phyloP scores from a whole-genome alignment of 2,797 vertebrate genomes.

The Pseudocheirus occidentalis region DNA sequence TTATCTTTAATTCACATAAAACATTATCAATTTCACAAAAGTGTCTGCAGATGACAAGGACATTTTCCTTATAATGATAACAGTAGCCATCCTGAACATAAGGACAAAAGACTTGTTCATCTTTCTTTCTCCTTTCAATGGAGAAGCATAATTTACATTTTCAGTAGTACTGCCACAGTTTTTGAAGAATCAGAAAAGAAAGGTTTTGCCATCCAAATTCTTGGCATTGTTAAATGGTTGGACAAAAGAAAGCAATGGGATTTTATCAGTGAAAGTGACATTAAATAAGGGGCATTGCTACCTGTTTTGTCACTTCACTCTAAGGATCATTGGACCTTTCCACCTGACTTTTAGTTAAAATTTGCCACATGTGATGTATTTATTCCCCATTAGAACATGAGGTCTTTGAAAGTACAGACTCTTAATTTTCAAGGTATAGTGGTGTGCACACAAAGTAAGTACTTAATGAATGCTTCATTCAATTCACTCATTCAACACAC shows the following conservation, averaged over 20 bases:
- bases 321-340: not conserved
- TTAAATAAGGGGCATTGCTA: not conserved
- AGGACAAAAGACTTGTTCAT: not conserved
- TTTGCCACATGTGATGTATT: not conserved
- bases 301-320: not conserved
- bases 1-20: not conserved
- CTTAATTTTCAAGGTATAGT: not conserved
- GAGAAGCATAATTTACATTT: not conserved
- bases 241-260: not conserved
- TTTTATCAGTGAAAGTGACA: not conserved
- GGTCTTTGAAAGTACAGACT: not conserved
- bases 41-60: not conserved
- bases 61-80: not conserved
- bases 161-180: not conserved
- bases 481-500: not conserved
- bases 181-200: not conserved
- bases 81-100: not conserved
- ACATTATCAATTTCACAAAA: not conserved
- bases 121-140: not conserved
- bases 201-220: not conserved
- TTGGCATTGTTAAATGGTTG: not conserved
- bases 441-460: not conserved
- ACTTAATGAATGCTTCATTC: not conserved
- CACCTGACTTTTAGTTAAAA: not conserved
- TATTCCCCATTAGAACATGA: not conserved